Conservation (phyloP, 2,113 vertebrate genomes). For the Proteles cristata region DNA sequence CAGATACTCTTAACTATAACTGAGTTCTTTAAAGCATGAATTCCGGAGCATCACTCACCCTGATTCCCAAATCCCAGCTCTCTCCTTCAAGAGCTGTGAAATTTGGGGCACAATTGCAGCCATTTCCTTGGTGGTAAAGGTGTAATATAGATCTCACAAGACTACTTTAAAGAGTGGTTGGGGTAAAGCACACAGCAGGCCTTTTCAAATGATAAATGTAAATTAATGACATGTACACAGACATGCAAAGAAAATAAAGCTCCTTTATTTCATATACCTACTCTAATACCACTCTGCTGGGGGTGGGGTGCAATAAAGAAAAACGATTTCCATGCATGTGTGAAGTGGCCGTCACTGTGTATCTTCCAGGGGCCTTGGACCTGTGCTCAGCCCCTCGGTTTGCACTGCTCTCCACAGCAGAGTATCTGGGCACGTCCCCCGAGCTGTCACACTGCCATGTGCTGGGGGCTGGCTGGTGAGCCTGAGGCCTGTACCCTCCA, state of each 20-base stretch:
- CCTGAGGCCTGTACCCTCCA: fast-evolving
- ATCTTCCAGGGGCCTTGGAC: neutral
- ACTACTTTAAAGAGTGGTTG: neutral
- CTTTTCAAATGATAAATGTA: neutral
- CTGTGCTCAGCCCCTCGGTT: neutral
- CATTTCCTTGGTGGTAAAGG: neutral
- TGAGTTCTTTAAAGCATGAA: neutral
- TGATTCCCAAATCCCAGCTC: neutral
- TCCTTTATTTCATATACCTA: neutral
- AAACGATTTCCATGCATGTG: neutral
- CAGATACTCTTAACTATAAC: neutral
- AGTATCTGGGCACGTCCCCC: neutral
- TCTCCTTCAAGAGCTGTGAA: neutral
- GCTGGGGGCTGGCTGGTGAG: fast-evolving
- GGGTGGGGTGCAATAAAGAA: neutral
- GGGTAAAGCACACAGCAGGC: neutral
- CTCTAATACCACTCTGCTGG: neutral
- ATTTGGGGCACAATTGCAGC: neutral
- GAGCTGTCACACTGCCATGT: fast-evolving
- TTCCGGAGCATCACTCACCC: neutral
- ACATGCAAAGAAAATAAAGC: neutral
- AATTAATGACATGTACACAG: neutral
- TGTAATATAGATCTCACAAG: neutral
- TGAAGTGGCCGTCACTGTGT: neutral
- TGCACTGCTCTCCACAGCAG: neutral